phyloP scores from a whole-genome alignment of 2,113 vertebrate species.

The Corythoichthys intestinalis region DNA sequence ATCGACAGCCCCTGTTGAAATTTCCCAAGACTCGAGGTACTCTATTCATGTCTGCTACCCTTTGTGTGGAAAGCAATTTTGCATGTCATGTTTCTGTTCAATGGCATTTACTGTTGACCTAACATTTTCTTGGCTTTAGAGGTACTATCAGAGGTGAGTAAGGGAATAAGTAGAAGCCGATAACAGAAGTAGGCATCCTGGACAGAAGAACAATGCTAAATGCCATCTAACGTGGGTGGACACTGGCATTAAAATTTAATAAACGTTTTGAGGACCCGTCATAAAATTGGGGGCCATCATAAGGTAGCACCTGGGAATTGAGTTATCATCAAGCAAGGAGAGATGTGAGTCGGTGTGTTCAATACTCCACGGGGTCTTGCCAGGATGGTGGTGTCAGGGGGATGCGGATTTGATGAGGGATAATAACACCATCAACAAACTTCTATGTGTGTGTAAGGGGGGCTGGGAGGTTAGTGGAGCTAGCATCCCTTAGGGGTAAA shows the following conservation, averaged over 20 bases:
- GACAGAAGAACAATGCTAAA: background rate
- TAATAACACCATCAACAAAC: constrained; percentile 51
- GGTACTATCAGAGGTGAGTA: background rate
- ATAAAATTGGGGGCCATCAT: constrained; percentile 37
- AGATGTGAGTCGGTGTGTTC: constrained; percentile 33
- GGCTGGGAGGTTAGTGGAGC: constrained; percentile 17
- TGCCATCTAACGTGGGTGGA: background rate
- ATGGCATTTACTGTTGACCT: background rate
- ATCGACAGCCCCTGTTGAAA: too few relatives aligned
- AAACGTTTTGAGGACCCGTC: background rate
- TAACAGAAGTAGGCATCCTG: background rate
- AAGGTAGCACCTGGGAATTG: constrained; percentile 11
- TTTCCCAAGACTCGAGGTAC: too few relatives aligned
- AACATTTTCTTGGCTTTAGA: background rate
- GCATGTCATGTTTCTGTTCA: background rate
- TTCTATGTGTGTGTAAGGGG: constrained; percentile 15
- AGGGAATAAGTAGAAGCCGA: background rate
- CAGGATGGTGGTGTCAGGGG: constrained; percentile 35
- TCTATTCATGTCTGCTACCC: background rate
- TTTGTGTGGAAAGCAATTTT: background rate
- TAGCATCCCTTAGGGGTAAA: constrained; percentile 24
- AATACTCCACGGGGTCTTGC: constrained; percentile 53
- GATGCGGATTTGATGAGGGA: constrained; percentile 50
- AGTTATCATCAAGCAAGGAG: constrained; percentile 30
- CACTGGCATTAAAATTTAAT: background rate